Conservation (phyloP, 2,888 invertebrate genomes). For the Thelaira solivaga region DNA sequence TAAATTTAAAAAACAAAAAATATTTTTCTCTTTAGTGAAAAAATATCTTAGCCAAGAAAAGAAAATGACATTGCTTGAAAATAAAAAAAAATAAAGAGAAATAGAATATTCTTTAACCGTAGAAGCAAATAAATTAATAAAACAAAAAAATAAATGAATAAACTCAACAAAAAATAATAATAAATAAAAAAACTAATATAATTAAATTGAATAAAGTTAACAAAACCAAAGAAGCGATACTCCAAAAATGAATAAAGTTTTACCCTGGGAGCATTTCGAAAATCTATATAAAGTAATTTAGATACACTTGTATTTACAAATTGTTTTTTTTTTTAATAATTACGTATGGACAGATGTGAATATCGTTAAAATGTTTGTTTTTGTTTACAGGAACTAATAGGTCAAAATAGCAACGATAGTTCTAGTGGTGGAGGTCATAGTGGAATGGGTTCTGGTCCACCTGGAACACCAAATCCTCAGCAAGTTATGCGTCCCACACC, state of each 20-base stretch:
- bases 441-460: constrained; percentile 82
- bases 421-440: constrained; percentile 83
- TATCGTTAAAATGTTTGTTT: no score
- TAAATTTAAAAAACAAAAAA: constrained; percentile 27
- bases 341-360: no score
- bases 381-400: constrained; percentile 85
- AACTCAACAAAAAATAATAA: constrained; percentile 15
- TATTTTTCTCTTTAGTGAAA: constrained; percentile 16
- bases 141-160: constrained; percentile 4
- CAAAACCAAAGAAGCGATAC: constrained; percentile 31
- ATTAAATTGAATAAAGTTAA: constrained; percentile 12
- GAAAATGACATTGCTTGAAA: constrained; percentile 55
- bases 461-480: constrained; percentile 83
- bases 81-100: no score
- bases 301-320: not conserved
- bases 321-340: no score
- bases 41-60: constrained; percentile 45
- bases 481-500: constrained; percentile 93
- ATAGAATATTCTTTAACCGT: constrained; percentile 12
- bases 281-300: constrained; percentile 66
- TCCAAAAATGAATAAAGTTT: constrained; percentile 64
- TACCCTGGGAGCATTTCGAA: constrained; percentile 67
- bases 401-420: constrained; percentile 91
- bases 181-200: constrained; percentile 22
- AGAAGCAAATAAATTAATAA: constrained; percentile 11